Evolutionary conservation across 1,140 invertebrate species (phyloP), one percentile per base, ranked within the genome.

Genomic region (Tetramorium simillimum): DNA sequence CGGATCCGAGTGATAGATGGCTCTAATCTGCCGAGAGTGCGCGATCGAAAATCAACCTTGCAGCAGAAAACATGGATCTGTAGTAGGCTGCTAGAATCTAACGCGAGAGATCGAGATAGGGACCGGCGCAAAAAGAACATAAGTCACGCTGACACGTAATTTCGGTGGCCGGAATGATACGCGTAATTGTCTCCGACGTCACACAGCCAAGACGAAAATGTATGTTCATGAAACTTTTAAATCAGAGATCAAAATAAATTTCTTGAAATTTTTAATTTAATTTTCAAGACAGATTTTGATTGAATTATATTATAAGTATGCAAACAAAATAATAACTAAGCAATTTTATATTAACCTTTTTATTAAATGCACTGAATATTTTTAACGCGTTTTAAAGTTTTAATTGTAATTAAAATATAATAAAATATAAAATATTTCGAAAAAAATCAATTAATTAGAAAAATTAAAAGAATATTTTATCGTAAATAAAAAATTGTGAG

Each of bases 1-100:
- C 93, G 90, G 91, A 93, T 93, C 86, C 85, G 78, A 65, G 86
- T 94, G 94, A 95, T 94, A 92, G 93, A 94, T 94, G 93, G 86
- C 88, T 86, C 86, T 90, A 91, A 91, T 92, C 89, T 88, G 43
- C 37, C 58, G 80, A 76, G 21, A 78, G 69, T 56, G 70, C 12
- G 49, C 72, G 89, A 90, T 77, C 67, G 43, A 80, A 43, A 70
- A 65, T 60, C 86, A 78, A 88, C 65, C 76, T 86, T 49, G 24
- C 49, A 24, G 49, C 46, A 12, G 37, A 12, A 53, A 85, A 87
- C 86, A 67, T 21, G 63, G 56, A 85, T 65, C 51, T 56, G 40
- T 73, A 70, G 76, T 82, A 65, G 86, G 49, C 63, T 70, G 24
- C 46, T 63, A 5, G 69, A 49, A 76, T 73, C 18, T 46, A 60